Evolutionary conservation across 2,113 vertebrate genomes (phyloP).

Genomic region (Mesembrinibis cayennensis): DNA sequence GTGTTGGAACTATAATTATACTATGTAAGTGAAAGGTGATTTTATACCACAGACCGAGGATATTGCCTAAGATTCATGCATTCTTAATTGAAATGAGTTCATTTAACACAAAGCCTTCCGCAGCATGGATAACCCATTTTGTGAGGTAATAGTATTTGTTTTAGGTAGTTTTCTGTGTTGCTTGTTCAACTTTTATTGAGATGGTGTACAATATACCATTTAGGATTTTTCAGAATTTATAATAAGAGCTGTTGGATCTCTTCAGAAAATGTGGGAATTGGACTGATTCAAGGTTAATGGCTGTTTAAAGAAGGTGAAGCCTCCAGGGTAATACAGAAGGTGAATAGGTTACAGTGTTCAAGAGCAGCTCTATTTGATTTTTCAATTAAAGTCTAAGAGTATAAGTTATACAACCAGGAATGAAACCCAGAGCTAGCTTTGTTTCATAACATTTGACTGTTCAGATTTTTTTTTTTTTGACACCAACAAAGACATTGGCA

Average conservation of each 20-base stretch:
- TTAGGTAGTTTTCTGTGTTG: conserved; percentile 2
- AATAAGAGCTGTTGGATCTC: conserved; percentile 14
- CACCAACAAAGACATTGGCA: not conserved
- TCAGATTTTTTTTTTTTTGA: not conserved
- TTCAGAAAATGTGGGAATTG: conserved; percentile 20
- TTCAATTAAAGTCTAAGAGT: conserved; percentile 12
- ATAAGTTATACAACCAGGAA: not conserved
- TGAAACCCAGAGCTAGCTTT: not conserved
- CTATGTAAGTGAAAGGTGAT: not conserved
- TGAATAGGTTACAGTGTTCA: conserved; percentile 22
- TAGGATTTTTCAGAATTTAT: conserved; percentile 8
- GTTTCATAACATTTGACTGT: not conserved
- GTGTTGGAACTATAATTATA: conserved; percentile 23
- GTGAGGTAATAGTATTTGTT: not conserved
- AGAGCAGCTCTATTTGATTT: conserved; percentile 33
- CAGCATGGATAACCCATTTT: not conserved
- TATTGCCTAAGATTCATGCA: not conserved
- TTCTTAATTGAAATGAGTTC: conserved; percentile 39
- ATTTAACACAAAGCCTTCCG: not conserved
- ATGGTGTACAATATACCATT: not conserved
- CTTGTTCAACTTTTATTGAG: not conserved
- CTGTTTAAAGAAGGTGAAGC: conserved; percentile 43
- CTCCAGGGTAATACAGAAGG: not conserved
- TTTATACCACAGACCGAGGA: not conserved
- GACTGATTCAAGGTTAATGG: conserved; percentile 36